Conservation (phyloP, 2,797 vertebrate species). For the Epinephelus awoara region DNA sequence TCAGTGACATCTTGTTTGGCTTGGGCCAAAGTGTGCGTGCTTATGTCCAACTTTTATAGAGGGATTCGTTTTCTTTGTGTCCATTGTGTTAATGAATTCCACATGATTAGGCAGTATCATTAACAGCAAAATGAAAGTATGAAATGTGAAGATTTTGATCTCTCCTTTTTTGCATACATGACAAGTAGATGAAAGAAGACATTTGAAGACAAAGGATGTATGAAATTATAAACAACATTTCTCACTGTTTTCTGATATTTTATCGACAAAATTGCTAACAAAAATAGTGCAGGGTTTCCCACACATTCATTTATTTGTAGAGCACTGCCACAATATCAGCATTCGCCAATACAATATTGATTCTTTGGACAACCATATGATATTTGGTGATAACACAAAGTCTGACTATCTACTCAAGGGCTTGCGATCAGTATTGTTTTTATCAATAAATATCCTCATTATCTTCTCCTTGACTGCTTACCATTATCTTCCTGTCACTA, state of each 20-base stretch:
- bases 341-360: no score
- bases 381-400: no score
- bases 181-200: background rate
- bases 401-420: no score
- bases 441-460: no score
- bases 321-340: no score
- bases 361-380: no score
- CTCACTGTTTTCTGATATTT: background rate
- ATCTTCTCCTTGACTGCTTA: no score
- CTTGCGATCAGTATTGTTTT: no score
- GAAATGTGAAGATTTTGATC: background rate
- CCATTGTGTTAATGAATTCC: background rate
- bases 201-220: background rate
- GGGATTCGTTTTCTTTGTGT: background rate
- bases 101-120: background rate
- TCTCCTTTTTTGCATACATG: background rate
- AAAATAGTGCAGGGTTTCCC: no score
- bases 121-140: background rate
- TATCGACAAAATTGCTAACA: background rate
- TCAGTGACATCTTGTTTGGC: slow-evolving; percentile 3
- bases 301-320: no score
- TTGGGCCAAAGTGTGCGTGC: background rate
- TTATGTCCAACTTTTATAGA: background rate
- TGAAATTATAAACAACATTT: background rate
- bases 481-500: no score